phyloP scores from a whole-genome alignment of 2,888 invertebrate species.

The Sinotaia quadrata region DNA sequence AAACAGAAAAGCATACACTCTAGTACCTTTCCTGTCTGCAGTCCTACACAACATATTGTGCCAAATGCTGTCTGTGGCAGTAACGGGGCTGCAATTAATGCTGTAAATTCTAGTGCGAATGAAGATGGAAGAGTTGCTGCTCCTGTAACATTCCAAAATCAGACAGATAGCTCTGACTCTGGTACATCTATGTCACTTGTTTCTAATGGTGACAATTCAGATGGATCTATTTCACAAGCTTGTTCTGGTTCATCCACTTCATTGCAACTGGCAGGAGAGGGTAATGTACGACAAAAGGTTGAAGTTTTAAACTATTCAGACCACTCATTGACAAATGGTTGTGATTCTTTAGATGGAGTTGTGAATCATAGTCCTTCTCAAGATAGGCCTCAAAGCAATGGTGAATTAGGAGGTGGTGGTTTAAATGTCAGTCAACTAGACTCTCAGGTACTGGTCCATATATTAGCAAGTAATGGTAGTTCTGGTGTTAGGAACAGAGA shows the following conservation, averaged over 20 bases:
- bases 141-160: constrained; percentile 10
- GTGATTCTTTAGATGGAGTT: constrained; percentile 2
- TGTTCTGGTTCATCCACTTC: not conserved
- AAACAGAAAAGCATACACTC: not conserved
- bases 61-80: no score
- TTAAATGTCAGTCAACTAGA: not conserved
- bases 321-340: not conserved
- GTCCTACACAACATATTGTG: no score
- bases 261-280: not conserved
- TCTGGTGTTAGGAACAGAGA: not conserved
- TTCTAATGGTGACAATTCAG: constrained; percentile 59
- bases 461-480: constrained; percentile 15
- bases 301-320: not conserved
- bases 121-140: not conserved
- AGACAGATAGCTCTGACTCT: constrained; percentile 40
- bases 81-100: no score
- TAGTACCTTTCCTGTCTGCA: not conserved
- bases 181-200: constrained; percentile 45
- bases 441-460: constrained; percentile 8
- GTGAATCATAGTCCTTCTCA: not conserved
- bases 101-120: not conserved
- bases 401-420: constrained; percentile 3
- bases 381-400: not conserved
- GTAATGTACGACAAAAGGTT: not conserved
- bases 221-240: constrained; percentile 42